Evolutionary conservation across 2,797 vertebrate genomes (phyloP), one percentile per base, ranked within the genome.

Genomic region (Eptatretus atami): DNA sequence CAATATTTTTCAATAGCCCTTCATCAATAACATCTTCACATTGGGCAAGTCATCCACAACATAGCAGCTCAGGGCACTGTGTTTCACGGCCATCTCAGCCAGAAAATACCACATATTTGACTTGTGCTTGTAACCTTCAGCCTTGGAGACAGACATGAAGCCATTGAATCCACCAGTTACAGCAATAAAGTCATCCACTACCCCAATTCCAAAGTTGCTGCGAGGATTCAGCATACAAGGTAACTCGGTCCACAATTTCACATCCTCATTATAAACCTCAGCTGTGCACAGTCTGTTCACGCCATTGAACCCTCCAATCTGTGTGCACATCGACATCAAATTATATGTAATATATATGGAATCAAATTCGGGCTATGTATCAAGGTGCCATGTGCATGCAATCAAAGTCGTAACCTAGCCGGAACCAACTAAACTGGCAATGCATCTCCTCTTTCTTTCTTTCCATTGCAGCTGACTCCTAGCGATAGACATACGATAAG

Each of bases 191-290:
- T 77, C 74, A 0, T 80, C 77, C 8, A 85, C 67, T 44, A 82
- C 79, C 60, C 71, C 81, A 0, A 83, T 78, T 65, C 82, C 82
- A 15, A 88, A 90, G 73, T 82, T 83, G 70, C 83, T 85, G 64
- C 83, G 80, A 1, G 77, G 72, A 1, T 68, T 80, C 12, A 74
- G 67, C 84, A 86, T 87, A n/a, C 69, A 61, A 53, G 75, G 53
- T 52, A 79, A 65, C 0, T 10, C 3, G 0, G 63, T 69, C 83
- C 85, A 92, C 0, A 67, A 66, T 60, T 84, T 71, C 61, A 68
- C 68, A 1, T 9, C 1, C 0, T 80, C 79, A 67, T 74, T 75
- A 69, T 83, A 87, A 10, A 70, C 75, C 69, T 87, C 84, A 0
- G 65, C 77, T 0, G 68, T 83, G 24, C 64, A 64, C 3, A 83